These are phyloP conservation scores for Anas platyrhynchos DNA, from an alignment of 2,113 vertebrate genomes.

Conservation along the genomic window DNA sequence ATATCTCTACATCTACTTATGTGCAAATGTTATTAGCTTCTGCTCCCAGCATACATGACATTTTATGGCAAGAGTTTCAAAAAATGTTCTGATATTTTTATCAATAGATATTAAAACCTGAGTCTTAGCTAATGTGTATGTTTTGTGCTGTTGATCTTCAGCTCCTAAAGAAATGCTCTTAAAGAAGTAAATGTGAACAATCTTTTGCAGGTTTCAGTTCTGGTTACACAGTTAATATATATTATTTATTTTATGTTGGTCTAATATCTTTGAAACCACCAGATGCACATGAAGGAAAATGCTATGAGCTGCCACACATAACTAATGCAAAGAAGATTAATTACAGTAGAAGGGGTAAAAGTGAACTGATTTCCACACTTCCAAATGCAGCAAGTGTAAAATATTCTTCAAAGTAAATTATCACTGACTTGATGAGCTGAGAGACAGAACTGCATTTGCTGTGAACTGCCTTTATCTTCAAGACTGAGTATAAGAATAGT, in stretches of 20 bases:
- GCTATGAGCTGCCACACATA: neutral
- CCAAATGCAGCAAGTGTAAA: constrained; percentile 25
- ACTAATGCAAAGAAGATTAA: constrained; percentile 21
- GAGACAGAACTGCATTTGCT: constrained; percentile 14
- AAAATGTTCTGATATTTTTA: neutral
- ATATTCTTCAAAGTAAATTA: constrained; percentile 46
- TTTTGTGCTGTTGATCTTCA: neutral
- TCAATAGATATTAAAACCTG: neutral
- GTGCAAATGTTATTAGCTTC: neutral
- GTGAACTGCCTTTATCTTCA: constrained; percentile 56
- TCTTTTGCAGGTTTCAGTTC: neutral
- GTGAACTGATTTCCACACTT: constrained; percentile 20
- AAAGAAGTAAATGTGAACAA: neutral
- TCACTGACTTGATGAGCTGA: constrained; percentile 6
- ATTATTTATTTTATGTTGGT: neutral
- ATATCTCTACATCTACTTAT: neutral
- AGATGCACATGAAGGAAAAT: neutral
- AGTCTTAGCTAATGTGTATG: neutral
- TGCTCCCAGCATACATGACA: neutral
- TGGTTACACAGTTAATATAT: neutral
- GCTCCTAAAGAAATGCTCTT: neutral
- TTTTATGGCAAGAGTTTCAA: neutral
- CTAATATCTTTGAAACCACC: neutral
- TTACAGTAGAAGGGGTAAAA: constrained; percentile 10
- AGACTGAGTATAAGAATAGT: constrained; percentile 37